These are phyloP conservation scores for Zaprionus taronus DNA, from an alignment of 1,140 invertebrate species.

Conservation along the genomic window DNA sequence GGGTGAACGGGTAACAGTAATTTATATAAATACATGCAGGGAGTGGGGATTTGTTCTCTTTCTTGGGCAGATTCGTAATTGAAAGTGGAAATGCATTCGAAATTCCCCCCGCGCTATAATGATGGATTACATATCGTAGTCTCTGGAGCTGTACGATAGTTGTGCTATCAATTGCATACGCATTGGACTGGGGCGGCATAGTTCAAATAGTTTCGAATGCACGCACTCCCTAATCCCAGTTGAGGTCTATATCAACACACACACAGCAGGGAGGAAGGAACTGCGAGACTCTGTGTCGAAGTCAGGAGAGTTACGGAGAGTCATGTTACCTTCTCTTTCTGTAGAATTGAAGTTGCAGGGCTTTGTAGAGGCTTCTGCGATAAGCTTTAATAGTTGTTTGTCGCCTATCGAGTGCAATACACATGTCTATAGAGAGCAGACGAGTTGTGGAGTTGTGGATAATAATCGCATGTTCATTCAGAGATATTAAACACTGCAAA, in stretches of 20 bases:
- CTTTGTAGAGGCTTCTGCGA: slow-evolving; percentile 52
- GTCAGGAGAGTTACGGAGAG: neutral
- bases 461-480: slow-evolving; percentile 21
- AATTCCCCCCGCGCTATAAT: neutral
- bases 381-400: slow-evolving; percentile 75
- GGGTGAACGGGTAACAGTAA: slow-evolving; percentile 3
- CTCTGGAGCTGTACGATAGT: slow-evolving; percentile 1
- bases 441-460: slow-evolving; percentile 2
- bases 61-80: slow-evolving; percentile 21
- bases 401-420: slow-evolving; percentile 49
- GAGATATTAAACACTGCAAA: slow-evolving; percentile 10
- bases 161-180: slow-evolving; percentile 40
- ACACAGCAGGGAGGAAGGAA: slow-evolving; percentile 16
- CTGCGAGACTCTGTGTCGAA: slow-evolving; percentile 29
- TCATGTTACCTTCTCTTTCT: neutral
- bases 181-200: slow-evolving; percentile 57
- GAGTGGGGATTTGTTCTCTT: neutral
- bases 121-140: slow-evolving; percentile 43
- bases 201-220: slow-evolving; percentile 45
- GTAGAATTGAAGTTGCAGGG: slow-evolving; percentile 39
- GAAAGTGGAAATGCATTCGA: slow-evolving; percentile 8
- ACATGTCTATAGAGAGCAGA: slow-evolving; percentile 5
- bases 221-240: slow-evolving; percentile 72
- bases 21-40: slow-evolving; percentile 28
- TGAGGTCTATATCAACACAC: slow-evolving; percentile 76